Percentiles rank a stretch among this genome's conserved stretches.
Evolutionary conservation across 2,113 vertebrate species (phyloP).

Genomic region (Aspiorhynchus laticeps): DNA sequence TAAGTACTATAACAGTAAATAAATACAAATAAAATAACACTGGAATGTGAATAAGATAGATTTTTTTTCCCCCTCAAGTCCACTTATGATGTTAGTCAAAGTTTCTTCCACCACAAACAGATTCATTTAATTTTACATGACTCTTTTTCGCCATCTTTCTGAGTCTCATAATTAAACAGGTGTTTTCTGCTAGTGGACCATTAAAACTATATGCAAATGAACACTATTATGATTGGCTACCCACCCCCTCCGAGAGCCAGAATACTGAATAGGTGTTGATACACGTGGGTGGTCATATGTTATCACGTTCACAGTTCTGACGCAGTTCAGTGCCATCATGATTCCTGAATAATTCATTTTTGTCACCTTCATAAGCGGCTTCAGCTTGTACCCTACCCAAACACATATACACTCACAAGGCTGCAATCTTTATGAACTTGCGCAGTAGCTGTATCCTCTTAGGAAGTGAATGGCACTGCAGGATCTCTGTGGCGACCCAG

Average conservation of each 20-base stretch:
- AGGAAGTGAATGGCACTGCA: slow-evolving; percentile 90
- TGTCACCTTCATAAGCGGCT: neutral
- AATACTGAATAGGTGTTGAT: slow-evolving; percentile 15
- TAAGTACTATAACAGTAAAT: neutral
- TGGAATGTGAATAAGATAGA: neutral
- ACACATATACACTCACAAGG: slow-evolving; percentile 81
- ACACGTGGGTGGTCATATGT: neutral
- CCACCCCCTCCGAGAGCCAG: neutral
- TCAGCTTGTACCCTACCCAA: neutral
- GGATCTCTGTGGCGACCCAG: slow-evolving; percentile 95
- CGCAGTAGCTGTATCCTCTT: slow-evolving; percentile 92
- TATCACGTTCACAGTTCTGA: neutral
- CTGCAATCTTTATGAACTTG: slow-evolving; percentile 96
- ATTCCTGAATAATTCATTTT: slow-evolving; percentile 7
- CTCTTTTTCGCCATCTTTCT: neutral
- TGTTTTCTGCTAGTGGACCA: neutral
- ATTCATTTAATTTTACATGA: neutral
- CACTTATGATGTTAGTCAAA: neutral
- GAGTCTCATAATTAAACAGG: neutral
- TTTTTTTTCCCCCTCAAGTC: neutral
- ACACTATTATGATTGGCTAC: neutral
- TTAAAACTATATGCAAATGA: neutral
- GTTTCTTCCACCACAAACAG: neutral
- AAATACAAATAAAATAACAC: neutral
- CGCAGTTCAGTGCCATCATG: slow-evolving; percentile 20